Evolutionary conservation across 2,797 vertebrate genomes (phyloP).

Genomic region (Takifugu rubripes): DNA sequence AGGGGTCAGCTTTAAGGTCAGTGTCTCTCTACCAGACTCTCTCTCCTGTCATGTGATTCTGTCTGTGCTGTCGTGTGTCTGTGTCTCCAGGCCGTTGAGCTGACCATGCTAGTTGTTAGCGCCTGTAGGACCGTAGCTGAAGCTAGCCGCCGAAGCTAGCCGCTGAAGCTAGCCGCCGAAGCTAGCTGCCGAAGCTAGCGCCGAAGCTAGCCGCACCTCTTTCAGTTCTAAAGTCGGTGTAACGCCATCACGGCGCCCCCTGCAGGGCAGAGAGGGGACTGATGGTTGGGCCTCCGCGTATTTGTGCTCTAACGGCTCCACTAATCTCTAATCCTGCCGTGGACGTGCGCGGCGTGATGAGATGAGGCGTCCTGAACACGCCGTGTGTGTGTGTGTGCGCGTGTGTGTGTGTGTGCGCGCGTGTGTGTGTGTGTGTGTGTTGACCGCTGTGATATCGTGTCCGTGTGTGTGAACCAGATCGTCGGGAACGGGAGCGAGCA

Average conservation of each 20-base stretch:
- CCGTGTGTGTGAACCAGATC: constrained; percentile 75
- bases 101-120: constrained; percentile 15
- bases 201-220: background rate
- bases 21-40: constrained; percentile 68
- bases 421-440: constrained; percentile 23
- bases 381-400: constrained; percentile 28
- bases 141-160: constrained; percentile 8
- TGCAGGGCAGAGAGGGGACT: constrained; percentile 6
- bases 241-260: constrained; percentile 21
- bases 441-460: background rate
- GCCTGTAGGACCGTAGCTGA: constrained; percentile 13
- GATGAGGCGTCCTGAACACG: too few species aligned
- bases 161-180: background rate
- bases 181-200: constrained; percentile 14
- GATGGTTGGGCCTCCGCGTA: background rate
- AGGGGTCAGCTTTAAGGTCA: constrained; percentile 87
- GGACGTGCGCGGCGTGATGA: background rate
- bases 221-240: too few species aligned
- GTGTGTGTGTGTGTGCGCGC: constrained; percentile 22
- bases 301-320: constrained; percentile 3
- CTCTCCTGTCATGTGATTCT: constrained; percentile 59
- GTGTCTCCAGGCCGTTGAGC: constrained; percentile 40
- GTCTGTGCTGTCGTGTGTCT: constrained; percentile 56
- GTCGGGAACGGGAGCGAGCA: constrained; percentile 99
- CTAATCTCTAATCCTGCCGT: constrained; percentile 49